Base-by-base conservation (phyloP, 1,140 invertebrate genomes). In the Galendromus occidentalis region DNA sequence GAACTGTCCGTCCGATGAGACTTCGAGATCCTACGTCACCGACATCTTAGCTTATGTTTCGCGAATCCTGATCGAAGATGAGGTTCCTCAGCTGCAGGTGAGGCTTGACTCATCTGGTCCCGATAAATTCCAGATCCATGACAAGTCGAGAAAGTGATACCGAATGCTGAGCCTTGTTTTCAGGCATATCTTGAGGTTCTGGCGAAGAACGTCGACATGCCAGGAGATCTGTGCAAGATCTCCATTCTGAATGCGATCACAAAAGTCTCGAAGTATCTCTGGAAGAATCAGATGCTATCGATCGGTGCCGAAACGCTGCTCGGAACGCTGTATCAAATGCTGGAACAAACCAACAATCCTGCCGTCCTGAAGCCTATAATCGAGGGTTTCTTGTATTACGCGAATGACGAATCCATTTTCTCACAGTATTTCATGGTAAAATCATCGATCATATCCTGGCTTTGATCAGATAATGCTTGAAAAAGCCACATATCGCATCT, bases 1-100 rank as follows among this genome's bases (percentile, higher is more conserved):
- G 14, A 59, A 59, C 20, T 59, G 51, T 59, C 51, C 51, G 5
- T 59, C 51, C 17, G 51, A 59, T 59, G 51, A 59, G 14, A 59
- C 51, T 14, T 59, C 51, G 2, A 59, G 51, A 25, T 59, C 51
- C 14, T 59, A 59, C 51, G 51, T 59, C 51, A 59, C 51, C 12
- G 25, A 59, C 9, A 59, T 59, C 20, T 22, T 59, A 22, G 33
- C 51, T 17, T 59, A 59, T 22, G 51, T 59, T 25, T 17, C 51
- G 22, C 25, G 33, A 14, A 59, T 59, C 33, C 12, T 59, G 25
- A 25, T 59, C 14, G 51, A 59, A 29, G 51, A 59, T 14, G 51
- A 59, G 33, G 25, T 33, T 4, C 1, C 17, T 1, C 51, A 59
- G 51, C 51, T 59, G 4, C 51, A 59, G 51, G 51, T 59, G 33